These are phyloP conservation scores for Lasioglossum calceatum DNA, from an alignment of 2,888 invertebrate species.

Conservation along the genomic window DNA sequence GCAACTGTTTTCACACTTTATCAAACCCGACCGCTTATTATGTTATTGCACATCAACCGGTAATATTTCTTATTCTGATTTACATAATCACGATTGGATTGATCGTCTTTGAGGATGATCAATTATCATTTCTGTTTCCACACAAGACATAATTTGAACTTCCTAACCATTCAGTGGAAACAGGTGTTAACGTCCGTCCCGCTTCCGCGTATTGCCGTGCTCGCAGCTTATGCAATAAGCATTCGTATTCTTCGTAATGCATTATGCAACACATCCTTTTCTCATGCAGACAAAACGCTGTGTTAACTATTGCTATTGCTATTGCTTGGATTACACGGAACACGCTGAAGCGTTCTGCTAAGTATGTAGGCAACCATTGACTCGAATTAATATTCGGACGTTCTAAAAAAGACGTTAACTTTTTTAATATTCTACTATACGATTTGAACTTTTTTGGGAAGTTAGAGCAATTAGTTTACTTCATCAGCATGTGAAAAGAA, in stretches of 20 bases:
- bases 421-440: no score
- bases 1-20: neutral
- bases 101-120: slow-evolving; percentile 5
- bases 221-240: slow-evolving; percentile 48
- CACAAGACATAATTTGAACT: slow-evolving; percentile 23
- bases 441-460: no score
- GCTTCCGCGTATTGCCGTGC: slow-evolving; percentile 56
- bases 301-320: slow-evolving; percentile 44
- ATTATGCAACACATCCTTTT: slow-evolving; percentile 65
- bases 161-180: slow-evolving; percentile 9
- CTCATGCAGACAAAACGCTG: slow-evolving; percentile 60
- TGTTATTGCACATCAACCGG: neutral
- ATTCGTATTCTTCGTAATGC: slow-evolving; percentile 53
- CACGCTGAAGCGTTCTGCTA: neutral
- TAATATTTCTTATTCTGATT: neutral
- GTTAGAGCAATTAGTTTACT: no score
- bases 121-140: neutral
- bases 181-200: slow-evolving; percentile 46
- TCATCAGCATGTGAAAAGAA: no score
- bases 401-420: no score
- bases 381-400: no score
- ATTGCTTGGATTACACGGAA: slow-evolving; percentile 12
- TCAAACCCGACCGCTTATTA: neutral
- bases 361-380: neutral
- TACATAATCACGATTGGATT: neutral